A percentile compares a stretch with the other conserved stretches of the same genome.
Conservation (phyloP, 2,888 invertebrate genomes). For the Auanema sp. region DNA sequence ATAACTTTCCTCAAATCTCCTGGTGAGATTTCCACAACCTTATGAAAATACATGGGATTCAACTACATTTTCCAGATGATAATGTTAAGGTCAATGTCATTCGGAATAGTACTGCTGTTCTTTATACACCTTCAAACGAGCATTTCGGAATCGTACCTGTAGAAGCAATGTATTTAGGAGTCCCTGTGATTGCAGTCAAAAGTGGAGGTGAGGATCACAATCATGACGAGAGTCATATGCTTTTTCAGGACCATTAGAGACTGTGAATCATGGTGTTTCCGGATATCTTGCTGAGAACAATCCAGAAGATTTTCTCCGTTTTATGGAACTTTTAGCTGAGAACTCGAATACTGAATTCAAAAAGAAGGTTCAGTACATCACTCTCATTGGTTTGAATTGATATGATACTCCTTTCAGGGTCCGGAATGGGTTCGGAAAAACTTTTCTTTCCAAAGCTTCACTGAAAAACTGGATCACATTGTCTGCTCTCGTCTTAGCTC, state of each 20-base stretch:
- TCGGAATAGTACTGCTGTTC: conserved; percentile 76
- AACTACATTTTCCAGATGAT: conserved; percentile 70
- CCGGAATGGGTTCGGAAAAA: conserved; percentile 39
- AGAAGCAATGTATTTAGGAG: conserved; percentile 91
- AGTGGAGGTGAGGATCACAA: conserved; percentile 74
- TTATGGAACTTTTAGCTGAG: conserved; percentile 38
- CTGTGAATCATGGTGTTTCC: conserved; percentile 71
- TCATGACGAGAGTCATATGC: not conserved
- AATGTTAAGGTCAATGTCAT: conserved; percentile 80
- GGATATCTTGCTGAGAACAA: conserved; percentile 65
- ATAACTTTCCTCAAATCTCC: conserved; percentile 64
- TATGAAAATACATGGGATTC: not conserved
- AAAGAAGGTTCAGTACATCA: not conserved
- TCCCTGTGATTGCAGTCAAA: conserved; percentile 91
- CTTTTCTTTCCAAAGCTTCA: conserved; percentile 52
- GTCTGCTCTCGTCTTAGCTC: conserved; percentile 2
- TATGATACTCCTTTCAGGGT: conserved; percentile 26
- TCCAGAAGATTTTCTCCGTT: conserved; percentile 41
- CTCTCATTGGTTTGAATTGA: conserved; percentile 27
- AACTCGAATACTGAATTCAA: conserved; percentile 5
- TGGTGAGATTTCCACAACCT: conserved; percentile 28
- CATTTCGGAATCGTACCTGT: conserved; percentile 99
- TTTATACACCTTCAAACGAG: conserved; percentile 94
- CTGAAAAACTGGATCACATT: conserved; percentile 29
- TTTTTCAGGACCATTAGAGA: conserved; percentile 79